Evolutionary conservation across 2,888 invertebrate species (phyloP).

Genomic region (Druceiella hillmani): DNA sequence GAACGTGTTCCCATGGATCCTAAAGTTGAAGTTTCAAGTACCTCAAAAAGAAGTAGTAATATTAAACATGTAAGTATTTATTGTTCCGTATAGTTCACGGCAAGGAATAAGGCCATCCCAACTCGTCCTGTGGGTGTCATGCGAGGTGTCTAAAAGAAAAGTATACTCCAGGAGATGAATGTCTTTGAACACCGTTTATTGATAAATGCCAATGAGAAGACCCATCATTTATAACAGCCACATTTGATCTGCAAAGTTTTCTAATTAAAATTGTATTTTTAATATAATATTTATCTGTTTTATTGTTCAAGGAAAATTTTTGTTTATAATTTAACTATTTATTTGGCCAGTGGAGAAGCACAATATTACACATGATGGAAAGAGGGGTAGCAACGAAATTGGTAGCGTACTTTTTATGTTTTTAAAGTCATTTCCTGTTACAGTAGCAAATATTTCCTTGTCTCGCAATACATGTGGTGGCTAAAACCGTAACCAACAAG

Average conservation of each 20-base stretch:
- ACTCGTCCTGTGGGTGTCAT: too few relatives aligned
- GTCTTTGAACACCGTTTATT: too few relatives aligned
- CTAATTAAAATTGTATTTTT: constrained; percentile 3
- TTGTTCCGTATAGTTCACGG: too few relatives aligned
- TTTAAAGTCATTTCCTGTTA: background rate
- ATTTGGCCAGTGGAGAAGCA: constrained; percentile 6
- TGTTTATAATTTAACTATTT: too few relatives aligned
- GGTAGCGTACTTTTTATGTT: constrained; percentile 6
- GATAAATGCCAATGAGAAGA: constrained; percentile 9
- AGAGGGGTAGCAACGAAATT: constrained; percentile 14
- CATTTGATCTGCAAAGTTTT: constrained; percentile 9
- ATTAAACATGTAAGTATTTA: too few relatives aligned
- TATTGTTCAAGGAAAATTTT: constrained; percentile 14
- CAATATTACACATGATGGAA: constrained; percentile 15
- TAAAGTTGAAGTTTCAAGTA: too few relatives aligned
- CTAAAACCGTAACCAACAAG: background rate
- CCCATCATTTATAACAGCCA: constrained; percentile 2
- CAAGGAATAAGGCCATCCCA: too few relatives aligned
- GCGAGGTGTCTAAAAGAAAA: too few relatives aligned
- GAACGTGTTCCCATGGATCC: too few relatives aligned
- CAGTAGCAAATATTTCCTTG: background rate
- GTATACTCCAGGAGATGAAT: too few relatives aligned
- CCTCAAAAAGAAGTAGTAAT: too few relatives aligned
- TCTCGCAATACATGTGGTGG: background rate
- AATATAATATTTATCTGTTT: constrained; percentile 9